Base-by-base conservation (phyloP, 2,888 invertebrate species). In the Electrophaes corylata region DNA sequence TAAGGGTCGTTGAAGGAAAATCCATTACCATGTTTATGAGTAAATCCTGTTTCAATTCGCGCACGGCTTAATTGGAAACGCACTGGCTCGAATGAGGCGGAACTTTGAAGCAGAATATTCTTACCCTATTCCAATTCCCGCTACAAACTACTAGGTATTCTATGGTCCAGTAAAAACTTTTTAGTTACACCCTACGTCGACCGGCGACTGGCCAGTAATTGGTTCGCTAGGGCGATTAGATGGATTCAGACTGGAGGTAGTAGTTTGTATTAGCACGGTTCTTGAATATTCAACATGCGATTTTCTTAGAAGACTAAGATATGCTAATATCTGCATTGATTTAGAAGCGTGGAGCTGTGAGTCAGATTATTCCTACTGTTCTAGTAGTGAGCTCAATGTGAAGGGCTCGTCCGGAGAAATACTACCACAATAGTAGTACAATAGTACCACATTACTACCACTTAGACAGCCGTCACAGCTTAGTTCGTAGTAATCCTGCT, bases 31-130 rank as follows among this genome's bases (percentile, higher is more conserved):
- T 31, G 31, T 47, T 54, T 23, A 37, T 33, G 37, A 18, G 12
- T 10, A 48, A 55, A 54, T 43, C 47, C 53, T 18, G 23, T 18
- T 49, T 48, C 26, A 19, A 46, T 54, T 45, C 20, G 18, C 8
- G 18, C 19, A 31, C 50, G 33, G 16, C 44, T 51, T 48, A 48
- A 56, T 56, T 56, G 44, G 31, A 52, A 60, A 55, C 47, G 41
- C 47, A 41, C 44, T 56, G 40, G 44, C 10, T 55, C 11, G 23
- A 18, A 4, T 33, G 33, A 18, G 18, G 18, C 14, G 10, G 54
- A 16, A 41, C 43, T 39, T 53, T 44, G 16, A 31, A 48, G 6
- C 19, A 14, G n/a, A 14, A 35, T n/a, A n/a, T 35, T 35, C 14
- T 35, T 40, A 20, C 40, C 4, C n/a, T 39, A 29, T n/a, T 6